phyloP scores from a whole-genome alignment of 2,888 invertebrate species.

The Nemotelus nigrinus region DNA sequence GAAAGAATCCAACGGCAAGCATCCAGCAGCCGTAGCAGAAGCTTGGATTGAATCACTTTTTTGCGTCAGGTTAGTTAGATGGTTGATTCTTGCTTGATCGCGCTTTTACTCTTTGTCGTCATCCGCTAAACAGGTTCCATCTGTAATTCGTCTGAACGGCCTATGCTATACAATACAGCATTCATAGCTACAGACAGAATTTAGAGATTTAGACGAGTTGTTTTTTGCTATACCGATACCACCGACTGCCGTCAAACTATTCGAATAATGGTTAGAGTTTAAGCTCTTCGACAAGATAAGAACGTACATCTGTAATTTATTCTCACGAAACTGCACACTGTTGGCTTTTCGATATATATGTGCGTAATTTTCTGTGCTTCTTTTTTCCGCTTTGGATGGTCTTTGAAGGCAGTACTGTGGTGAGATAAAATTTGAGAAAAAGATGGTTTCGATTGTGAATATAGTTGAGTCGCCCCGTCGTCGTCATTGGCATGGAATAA shows the following conservation, averaged over 20 bases:
- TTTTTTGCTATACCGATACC: too few species aligned
- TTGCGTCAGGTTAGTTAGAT: neutral
- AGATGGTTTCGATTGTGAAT: too few species aligned
- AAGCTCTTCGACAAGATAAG: too few species aligned
- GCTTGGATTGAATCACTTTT: conserved; percentile 19
- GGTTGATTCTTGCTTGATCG: neutral
- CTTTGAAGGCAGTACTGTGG: too few species aligned
- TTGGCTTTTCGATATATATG: neutral
- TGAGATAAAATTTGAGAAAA: too few species aligned
- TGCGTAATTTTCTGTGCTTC: neutral
- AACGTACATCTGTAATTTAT: conserved; percentile 14
- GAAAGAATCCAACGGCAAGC: too few species aligned
- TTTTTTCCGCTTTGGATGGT: too few species aligned
- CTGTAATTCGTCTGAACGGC: neutral
- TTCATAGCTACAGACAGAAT: neutral
- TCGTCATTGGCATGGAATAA: too few species aligned
- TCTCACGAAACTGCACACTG: conserved; percentile 1
- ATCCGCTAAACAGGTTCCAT: conserved; percentile 18
- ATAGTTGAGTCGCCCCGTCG: too few species aligned
- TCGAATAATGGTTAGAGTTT: too few species aligned
- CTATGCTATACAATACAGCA: neutral
- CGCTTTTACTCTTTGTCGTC: conserved; percentile 11
- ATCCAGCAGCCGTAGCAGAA: neutral
- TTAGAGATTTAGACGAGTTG: too few species aligned
- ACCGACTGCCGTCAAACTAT: too few species aligned